These are phyloP conservation scores for Mimachlamys varia DNA, from an alignment of 2,888 invertebrate genomes.

Conservation along the genomic window DNA sequence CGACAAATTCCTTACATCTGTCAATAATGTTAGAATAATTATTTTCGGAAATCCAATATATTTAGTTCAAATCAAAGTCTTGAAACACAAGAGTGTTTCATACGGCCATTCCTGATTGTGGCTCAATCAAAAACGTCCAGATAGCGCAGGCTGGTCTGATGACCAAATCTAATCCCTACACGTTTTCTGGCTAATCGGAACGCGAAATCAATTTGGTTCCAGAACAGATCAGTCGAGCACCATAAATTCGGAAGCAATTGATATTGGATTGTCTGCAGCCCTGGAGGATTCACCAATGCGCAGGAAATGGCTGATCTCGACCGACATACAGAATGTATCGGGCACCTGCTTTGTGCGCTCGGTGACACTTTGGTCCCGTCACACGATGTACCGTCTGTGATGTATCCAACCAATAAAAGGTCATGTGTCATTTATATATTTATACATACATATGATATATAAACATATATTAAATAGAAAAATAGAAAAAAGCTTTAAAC, in stretches of 20 bases:
- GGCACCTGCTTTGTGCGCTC: neutral
- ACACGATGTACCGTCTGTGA: neutral
- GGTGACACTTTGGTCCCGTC: neutral
- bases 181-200: neutral
- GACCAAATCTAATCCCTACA: neutral
- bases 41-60: too few species aligned
- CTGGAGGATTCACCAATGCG: neutral
- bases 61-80: too few species aligned
- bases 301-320: neutral
- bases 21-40: neutral
- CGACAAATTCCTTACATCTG: neutral
- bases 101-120: neutral
- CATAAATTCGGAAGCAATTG: neutral
- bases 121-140: neutral
- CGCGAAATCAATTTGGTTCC: neutral
- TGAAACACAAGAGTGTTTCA: neutral
- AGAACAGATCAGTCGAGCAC: constrained; percentile 1
- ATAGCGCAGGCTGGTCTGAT: neutral
- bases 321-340: neutral
- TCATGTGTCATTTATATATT: too few species aligned
- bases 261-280: neutral
- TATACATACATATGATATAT: too few species aligned
- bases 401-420: too few species aligned
- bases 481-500: too few species aligned
- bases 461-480: too few species aligned